Evolutionary conservation across 2,888 invertebrate species (phyloP), one percentile per base, ranked within the genome.

Genomic region (Torymus tubicola): DNA sequence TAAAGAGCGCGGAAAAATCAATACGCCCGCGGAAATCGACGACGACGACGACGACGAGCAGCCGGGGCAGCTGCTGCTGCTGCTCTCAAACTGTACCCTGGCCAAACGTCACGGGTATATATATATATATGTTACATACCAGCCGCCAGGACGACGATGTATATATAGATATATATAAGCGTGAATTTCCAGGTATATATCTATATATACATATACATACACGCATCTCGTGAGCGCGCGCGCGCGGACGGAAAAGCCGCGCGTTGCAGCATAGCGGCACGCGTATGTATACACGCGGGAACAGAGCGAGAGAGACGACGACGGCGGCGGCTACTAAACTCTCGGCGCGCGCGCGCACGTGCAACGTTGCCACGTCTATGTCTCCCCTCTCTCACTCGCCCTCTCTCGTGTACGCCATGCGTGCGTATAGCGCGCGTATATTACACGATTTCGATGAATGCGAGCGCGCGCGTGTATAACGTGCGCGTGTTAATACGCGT

Each of bases 331-430:
- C 85, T 86, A 87, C 86, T 86, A 87, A 86, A 87, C 86, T 86
- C 85, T 71, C 68, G 67, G 60, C 14, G 57, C 14, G 16, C 5
- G 50, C 74, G 57, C 67, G 84, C 83, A 79, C 84, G 80, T 74
- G 83, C 88, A 74, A 82, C 82, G 87, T 87, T 86, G 87, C 87
- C 87, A 86, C 84, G 84, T 86, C 84, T 72, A 81, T 81, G 81
- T 57, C 75, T 12, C 31, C 24, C 14, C 24, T 24, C 64, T 79
- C 57, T 18, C 57, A 55, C 68, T 24, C 53, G 2, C 71, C 3
- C 18, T 73, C 31, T 69, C 61, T 18, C 24, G 21, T 21, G 16
- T 21, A 2, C 11, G 21, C 53, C 14, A 24, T 13, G 11, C 55
- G 42, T 50, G 58, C 4, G 31, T 21, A 18, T 61, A 24, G 1